These are phyloP conservation scores for Pseudomyrmex flavicornis DNA, from an alignment of 1,140 invertebrate species.

Conservation along the genomic window DNA sequence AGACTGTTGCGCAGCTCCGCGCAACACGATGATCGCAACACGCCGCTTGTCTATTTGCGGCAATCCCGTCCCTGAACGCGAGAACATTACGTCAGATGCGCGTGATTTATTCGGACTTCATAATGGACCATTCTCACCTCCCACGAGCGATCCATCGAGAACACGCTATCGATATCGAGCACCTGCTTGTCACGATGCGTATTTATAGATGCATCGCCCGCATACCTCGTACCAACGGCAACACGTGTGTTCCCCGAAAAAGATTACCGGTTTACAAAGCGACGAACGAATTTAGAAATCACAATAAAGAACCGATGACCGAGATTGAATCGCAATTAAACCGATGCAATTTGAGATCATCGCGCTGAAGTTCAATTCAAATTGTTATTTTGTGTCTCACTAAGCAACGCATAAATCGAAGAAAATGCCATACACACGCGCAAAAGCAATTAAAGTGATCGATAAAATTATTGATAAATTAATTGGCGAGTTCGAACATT, in stretches of 20 bases:
- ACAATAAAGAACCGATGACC: no score
- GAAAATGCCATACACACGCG: no score
- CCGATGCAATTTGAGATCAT: no score
- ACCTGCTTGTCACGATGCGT: slow-evolving; percentile 15
- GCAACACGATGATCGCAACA: slow-evolving; percentile 47
- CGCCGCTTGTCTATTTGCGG: slow-evolving; percentile 68
- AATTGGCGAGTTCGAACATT: no score
- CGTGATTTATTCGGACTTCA: slow-evolving; percentile 58
- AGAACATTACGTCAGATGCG: slow-evolving; percentile 61
- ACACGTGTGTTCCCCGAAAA: no score
- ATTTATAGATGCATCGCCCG: slow-evolving; percentile 20
- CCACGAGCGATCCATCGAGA: slow-evolving; percentile 49
- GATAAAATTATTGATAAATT: no score
- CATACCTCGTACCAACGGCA: neutral
- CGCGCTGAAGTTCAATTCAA: no score
- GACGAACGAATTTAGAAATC: no score
- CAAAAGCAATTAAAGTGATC: no score
- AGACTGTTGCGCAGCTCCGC: neutral
- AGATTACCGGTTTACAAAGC: neutral
- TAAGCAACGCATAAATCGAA: no score
- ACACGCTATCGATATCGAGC: slow-evolving; percentile 52
- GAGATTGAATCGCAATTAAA: no score
- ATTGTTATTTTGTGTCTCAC: no score
- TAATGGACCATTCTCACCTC: slow-evolving; percentile 70
- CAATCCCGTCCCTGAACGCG: slow-evolving; percentile 63